A percentile compares a stretch with the other conserved stretches of the same genome.
Conservation (phyloP, 2,797 vertebrate species). For the Gymnodraco acuticeps region DNA sequence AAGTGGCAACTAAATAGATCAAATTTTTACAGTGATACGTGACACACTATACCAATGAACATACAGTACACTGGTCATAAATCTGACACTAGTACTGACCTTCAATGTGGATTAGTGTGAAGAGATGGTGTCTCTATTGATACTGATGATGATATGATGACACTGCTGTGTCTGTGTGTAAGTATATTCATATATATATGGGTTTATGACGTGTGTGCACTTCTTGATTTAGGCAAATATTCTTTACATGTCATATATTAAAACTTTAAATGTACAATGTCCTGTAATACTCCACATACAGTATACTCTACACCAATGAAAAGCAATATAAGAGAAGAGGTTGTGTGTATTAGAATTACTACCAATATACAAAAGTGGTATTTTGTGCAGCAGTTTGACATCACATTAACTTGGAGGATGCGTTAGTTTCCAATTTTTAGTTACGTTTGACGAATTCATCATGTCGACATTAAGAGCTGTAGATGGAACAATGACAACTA, state of each 20-base stretch:
- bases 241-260: background rate
- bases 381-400: background rate
- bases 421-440: background rate
- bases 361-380: background rate
- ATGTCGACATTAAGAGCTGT: background rate
- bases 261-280: background rate
- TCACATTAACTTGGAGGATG: background rate
- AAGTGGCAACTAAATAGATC: background rate
- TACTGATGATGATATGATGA: constrained; percentile 6
- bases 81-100: background rate
- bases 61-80: background rate
- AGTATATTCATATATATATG: too few relatives aligned
- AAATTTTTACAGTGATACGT: background rate
- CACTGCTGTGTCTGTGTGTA: background rate
- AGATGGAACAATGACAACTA: background rate
- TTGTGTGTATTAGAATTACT: background rate
- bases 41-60: constrained; percentile 2
- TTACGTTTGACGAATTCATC: background rate
- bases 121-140: background rate
- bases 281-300: background rate
- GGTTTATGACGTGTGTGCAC: too few relatives aligned
- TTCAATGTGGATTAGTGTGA: background rate
- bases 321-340: background rate
- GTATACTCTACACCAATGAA: background rate
- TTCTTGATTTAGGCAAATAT: background rate